A percentile compares a stretch with the other conserved stretches of the same genome.
phyloP scores from a whole-genome alignment of 2,113 vertebrate species.

The Catharus bicknelli region DNA sequence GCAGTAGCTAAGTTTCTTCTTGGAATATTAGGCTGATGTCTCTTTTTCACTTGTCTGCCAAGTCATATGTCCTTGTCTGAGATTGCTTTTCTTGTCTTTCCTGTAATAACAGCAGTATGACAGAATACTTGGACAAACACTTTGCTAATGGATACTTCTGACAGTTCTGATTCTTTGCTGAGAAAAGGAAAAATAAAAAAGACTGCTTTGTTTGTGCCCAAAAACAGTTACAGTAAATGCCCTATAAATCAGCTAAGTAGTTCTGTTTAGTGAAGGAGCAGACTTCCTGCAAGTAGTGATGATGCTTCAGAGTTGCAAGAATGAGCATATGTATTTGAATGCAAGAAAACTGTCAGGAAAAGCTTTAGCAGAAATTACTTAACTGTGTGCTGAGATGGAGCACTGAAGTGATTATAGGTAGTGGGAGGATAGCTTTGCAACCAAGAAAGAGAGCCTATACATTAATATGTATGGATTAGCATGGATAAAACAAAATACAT shows the following conservation, averaged over 20 bases:
- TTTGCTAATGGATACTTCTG: not conserved
- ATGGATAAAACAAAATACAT: not conserved
- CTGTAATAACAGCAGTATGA: conserved; percentile 7
- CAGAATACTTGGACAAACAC: not conserved
- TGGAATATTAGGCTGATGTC: conserved; percentile 22
- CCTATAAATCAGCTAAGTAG: not conserved
- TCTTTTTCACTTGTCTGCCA: conserved; percentile 29
- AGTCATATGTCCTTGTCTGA: conserved; percentile 29
- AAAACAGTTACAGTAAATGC: not conserved
- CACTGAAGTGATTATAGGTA: not conserved
- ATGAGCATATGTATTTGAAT: not conserved
- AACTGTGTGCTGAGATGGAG: not conserved
- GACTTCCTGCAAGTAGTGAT: not conserved
- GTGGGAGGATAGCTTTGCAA: not conserved
- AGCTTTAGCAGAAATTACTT: not conserved
- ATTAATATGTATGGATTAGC: not conserved
- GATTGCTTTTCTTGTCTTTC: conserved; percentile 13
- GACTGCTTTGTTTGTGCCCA: not conserved
- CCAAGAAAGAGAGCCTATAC: not conserved
- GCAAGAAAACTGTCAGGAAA: not conserved
- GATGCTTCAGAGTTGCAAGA: not conserved
- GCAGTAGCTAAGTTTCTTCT: conserved; percentile 26
- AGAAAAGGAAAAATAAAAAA: not conserved
- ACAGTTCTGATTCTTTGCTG: not conserved
- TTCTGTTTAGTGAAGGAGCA: not conserved